Base-by-base conservation (phyloP, 1,140 invertebrate species). In the Eurosta solidaginis region DNA sequence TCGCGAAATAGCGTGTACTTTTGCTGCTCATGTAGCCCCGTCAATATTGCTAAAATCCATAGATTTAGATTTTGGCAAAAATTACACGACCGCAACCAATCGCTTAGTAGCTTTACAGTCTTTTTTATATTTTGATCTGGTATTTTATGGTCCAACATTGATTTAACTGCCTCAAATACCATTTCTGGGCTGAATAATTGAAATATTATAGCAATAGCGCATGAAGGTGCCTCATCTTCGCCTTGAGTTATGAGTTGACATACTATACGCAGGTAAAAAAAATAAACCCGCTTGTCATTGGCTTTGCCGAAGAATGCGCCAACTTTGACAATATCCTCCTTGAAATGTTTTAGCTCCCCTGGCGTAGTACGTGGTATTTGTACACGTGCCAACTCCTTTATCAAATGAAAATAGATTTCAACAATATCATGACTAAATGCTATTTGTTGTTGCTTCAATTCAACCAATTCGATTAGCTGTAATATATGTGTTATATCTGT, bases 201-300 rank as follows among this genome's bases (percentile, higher is more conserved):
- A 33, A 92, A 86, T 2, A 92, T 89, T 33, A 91, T 88, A 22
- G 91, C 90, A 77, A 92, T 85, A 1, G 90, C 90, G 29, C 89
- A 89, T 1, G 89, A 90, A 7, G 89, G 89, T 25, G 88, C 81
- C 33, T 86, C 84, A 47, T 42, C 54, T 50, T 68, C 29, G 0
- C 76, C 63, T 36, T 81, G 63, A 2, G 82, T 86, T 33, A 90
- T 90, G 76, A 89, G 80, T 27, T 86, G 82, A 63, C 89, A 90
- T 1, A 90, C 83, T 1, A 87, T 79, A 20, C 83, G 82, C 52
- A 90, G 81, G 81, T 88, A 80, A 78, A 83, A 81, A 85, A 82
- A 78, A 81, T 86, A 79, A 78, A 82, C 74, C 73, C 82, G 42
- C 80, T 85, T 87, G 7, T 84, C 82, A 14, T 81, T 83, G 47